Percentiles rank a stretch among this genome's conserved stretches.
Evolutionary conservation across 37 sponge, comb jelly and placozoan genomes (phyloP).

Genomic region (Aplysina aerophoba): DNA sequence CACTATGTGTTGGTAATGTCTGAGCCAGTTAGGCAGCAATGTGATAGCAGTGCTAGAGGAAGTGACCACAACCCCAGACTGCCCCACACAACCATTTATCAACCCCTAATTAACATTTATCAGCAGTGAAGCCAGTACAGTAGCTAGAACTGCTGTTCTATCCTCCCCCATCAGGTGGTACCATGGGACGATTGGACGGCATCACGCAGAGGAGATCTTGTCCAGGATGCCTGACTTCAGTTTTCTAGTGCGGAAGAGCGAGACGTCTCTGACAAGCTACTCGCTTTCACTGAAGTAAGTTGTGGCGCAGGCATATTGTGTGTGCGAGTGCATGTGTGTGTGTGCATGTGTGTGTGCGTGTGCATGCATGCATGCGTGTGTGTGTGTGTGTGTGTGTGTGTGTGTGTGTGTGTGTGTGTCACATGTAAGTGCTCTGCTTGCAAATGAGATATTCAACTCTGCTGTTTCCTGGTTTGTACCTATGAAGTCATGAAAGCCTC

Average conservation of each 20-base stretch:
- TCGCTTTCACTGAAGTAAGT: constrained; percentile 82
- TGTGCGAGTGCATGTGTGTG: background rate
- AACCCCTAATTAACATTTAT: background rate
- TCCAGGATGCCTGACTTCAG: constrained; percentile 67
- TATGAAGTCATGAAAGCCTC: background rate
- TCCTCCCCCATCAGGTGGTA: constrained; percentile 82
- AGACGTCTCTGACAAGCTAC: constrained; percentile 64
- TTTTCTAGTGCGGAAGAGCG: constrained; percentile 80
- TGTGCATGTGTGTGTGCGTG: background rate
- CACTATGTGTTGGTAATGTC: background rate
- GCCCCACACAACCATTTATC: background rate
- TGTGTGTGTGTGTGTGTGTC: too few relatives aligned
- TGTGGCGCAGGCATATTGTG: background rate
- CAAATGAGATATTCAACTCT: background rate
- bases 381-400: background rate
- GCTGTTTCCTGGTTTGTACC: background rate
- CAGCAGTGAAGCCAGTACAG: background rate
- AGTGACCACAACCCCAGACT: background rate
- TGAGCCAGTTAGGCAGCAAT: background rate
- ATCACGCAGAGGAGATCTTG: constrained; percentile 68
- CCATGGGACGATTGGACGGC: constrained; percentile 57
- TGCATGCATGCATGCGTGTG: background rate
- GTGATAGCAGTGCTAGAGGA: background rate
- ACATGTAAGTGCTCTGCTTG: too few relatives aligned
- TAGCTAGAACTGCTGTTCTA: background rate